phyloP scores from a whole-genome alignment of 2,888 invertebrate species.

The Acleris cristana region DNA sequence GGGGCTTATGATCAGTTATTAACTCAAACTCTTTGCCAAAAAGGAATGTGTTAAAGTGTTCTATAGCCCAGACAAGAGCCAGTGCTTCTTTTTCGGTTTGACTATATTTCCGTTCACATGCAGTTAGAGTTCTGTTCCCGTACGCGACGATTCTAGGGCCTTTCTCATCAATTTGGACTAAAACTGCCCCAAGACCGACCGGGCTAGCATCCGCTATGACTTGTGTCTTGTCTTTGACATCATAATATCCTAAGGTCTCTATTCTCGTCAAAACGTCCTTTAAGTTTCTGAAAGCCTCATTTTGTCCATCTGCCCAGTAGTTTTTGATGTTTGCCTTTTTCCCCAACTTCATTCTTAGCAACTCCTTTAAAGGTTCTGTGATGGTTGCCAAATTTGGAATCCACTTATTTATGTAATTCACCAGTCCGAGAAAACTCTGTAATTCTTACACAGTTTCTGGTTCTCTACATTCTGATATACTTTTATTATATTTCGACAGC shows the following conservation, averaged over 20 bases:
- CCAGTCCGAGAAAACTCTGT: conserved; percentile 24
- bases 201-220: conserved; percentile 57
- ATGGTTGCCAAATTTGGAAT: conserved; percentile 11
- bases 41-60: conserved; percentile 60
- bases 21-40: conserved; percentile 59
- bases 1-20: conserved; percentile 43
- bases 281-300: not conserved
- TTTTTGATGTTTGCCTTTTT: not conserved
- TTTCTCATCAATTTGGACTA: conserved; percentile 48
- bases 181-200: conserved; percentile 40
- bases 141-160: conserved; percentile 52
- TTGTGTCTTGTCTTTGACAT: conserved; percentile 47
- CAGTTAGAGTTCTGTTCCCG: conserved; percentile 54
- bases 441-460: conserved; percentile 11
- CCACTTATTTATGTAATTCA: conserved; percentile 28
- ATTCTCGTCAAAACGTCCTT: conserved; percentile 37
- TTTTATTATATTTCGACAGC: conserved; percentile 10
- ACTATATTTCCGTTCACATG: conserved; percentile 52
- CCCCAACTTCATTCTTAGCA: not conserved
- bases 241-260: conserved; percentile 48
- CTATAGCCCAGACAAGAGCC: conserved; percentile 46
- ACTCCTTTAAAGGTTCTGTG: conserved; percentile 18
- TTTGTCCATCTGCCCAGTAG: not conserved
- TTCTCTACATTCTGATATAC: conserved; percentile 10
- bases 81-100: conserved; percentile 51